phyloP scores from a whole-genome alignment of 2,113 vertebrate species.

The Neomonachus schauinslandi region DNA sequence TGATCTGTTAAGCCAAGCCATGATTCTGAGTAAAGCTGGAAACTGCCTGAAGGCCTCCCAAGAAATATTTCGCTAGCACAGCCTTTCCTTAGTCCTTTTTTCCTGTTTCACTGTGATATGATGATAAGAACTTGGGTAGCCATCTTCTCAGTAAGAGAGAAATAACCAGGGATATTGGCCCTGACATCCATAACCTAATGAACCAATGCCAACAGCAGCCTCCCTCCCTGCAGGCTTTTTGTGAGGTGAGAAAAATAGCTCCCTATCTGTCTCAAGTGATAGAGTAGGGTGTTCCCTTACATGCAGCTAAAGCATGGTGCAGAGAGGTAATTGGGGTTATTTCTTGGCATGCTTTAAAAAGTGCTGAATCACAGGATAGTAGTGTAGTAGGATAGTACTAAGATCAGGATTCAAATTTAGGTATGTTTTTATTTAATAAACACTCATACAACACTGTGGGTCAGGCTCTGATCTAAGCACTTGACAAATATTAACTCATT shows the following conservation, averaged over 20 bases:
- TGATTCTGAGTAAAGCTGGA: background rate
- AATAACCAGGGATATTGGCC: background rate
- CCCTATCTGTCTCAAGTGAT: background rate
- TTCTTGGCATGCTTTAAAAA: background rate
- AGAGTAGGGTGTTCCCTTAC: background rate
- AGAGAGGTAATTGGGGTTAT: background rate
- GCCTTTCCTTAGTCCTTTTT: background rate
- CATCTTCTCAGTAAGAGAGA: background rate
- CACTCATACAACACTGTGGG: background rate
- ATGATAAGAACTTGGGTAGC: background rate
- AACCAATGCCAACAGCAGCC: background rate
- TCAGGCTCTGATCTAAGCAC: background rate
- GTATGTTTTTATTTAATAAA: background rate
- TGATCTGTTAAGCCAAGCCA: background rate
- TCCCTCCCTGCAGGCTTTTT: background rate
- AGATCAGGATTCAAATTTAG: background rate
- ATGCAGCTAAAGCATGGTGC: background rate
- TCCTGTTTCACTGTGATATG: background rate
- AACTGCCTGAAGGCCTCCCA: background rate
- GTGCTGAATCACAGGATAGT: background rate
- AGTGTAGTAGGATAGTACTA: background rate
- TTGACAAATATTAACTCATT: background rate
- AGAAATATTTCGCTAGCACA: background rate
- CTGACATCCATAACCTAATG: background rate
- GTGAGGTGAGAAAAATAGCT: background rate